Base-by-base conservation (phyloP, 2,888 invertebrate species). In the Drosophila mayaguana region DNA sequence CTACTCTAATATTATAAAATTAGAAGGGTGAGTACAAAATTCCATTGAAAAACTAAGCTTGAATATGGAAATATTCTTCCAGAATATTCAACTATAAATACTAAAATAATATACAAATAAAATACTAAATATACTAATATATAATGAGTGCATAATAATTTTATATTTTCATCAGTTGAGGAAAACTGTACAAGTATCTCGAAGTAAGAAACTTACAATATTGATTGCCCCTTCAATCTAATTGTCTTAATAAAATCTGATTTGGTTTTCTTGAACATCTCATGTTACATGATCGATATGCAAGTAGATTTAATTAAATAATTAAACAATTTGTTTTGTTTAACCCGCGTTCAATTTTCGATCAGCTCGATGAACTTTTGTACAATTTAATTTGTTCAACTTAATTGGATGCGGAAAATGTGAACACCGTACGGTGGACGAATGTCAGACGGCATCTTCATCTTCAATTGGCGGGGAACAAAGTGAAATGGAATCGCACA, bases 261-360 rank as follows among this genome's bases (percentile, higher is more conserved):
- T 8, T 43, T 22, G 8, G 4, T 11, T n/a, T 6, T 48, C 16
- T 25, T 16, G n/a, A 38, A 25, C 25, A n/a, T 11, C n/a, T 54
- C n/a, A 46, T 38, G 40, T 32, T 40, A 55, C 42, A 34, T 38
- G 12, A 28, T 43, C 14, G 9, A 42, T 16, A 43, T 50, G 61
- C 38, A 63, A 53, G 45, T 22, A 38, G 43, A 76, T 76, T 76
- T n/a, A 65, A 76, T 79, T 60, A 73, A 79, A 67, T 55, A 70
- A 62, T 79, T 73, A 70, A 79, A 63, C 57, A 61, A 66, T 76
- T 73, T 73, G 69, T 40, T 64, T 72, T 65, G 38, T 53, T 73
- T 73, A 66, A 73, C 69, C 64, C 69, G 62, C 51, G 59, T 53
- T 61, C 59, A 63, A 59, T 50, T 54, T 60, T 60, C 20, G 64